Evolutionary conservation across 2,113 vertebrate genomes (phyloP), one percentile per base, ranked within the genome.

Genomic region (Salvelinus namaycush): DNA sequence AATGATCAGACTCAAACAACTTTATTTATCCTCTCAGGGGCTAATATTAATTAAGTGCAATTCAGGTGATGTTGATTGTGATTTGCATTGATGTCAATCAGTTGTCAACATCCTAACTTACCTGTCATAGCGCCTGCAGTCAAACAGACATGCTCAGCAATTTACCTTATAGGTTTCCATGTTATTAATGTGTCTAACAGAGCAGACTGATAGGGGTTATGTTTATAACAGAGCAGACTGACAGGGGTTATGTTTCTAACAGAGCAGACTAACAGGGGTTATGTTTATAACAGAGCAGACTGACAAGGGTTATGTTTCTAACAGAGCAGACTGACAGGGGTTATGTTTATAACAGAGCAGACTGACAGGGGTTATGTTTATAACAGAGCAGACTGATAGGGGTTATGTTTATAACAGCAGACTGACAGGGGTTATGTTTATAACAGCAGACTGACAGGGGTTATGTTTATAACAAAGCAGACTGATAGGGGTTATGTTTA

Each of bases 161-260:
- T 77, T 8, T 48, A 29, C 44, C 5, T 44, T 70, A 68, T 78
- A 39, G 60, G 44, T 79, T 76, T 72, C 24, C n/a, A 64, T 72
- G 3, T 75, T 76, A 80, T 76, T 70, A 78, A 70, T 72, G 66
- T 80, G 75, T 79, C 79, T 73, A 60, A 73, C 73, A 29, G 39
- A 44, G 39, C 68, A 60, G 39, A 44, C 39, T 44, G 39, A 44
- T 9, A 44, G 39, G 2, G 8, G 39, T 11, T 44, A 60, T 4
- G 59, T 22, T 66, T 57, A 39, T 9, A 44, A 44, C 8, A 11
- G 70, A 76, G 74, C 76, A 83, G 78, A 77, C 34, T 39, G 34
- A 20, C 3, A 16, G 39, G 44, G 60, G 62, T 20, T 39, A 39
- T 7, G 34, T 8, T 39, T 39, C 7, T 9, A 39, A 44, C 39